phyloP scores from a whole-genome alignment of 2,797 vertebrate species.

The Poecilia velifera region DNA sequence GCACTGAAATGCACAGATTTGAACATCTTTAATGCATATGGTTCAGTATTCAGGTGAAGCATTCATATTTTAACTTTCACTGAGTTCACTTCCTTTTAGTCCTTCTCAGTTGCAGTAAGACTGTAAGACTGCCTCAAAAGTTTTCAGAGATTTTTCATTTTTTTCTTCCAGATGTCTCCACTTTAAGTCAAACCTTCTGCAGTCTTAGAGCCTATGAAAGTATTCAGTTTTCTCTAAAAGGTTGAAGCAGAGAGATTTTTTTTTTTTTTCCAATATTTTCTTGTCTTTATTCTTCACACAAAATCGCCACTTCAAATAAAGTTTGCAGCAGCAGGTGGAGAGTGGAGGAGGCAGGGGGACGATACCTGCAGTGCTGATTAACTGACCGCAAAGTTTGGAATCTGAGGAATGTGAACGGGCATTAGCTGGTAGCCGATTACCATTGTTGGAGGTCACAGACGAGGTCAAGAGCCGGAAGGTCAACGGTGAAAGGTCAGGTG shows the following conservation, averaged over 20 bases:
- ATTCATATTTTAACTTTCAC: not conserved
- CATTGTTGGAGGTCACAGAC: constrained; percentile 45
- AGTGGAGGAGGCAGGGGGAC: constrained; percentile 18
- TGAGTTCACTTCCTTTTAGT: not conserved
- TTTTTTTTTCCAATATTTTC: not conserved
- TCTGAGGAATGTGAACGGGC: constrained; percentile 64
- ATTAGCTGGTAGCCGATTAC: constrained; percentile 76
- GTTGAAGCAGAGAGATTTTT: constrained; percentile 3
- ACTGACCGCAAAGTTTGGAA: constrained; percentile 46
- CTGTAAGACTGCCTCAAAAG: constrained; percentile 17
- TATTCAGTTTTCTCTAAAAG: not conserved
- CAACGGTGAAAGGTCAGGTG: constrained; percentile 64
- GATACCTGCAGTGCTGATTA: constrained; percentile 41
- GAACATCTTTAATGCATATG: not conserved
- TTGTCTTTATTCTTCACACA: not conserved
- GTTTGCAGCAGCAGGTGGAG: constrained; percentile 46
- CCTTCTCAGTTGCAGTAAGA: not conserved
- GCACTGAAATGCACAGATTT: not conserved
- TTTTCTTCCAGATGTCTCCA: constrained; percentile 26
- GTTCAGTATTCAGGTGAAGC: not conserved
- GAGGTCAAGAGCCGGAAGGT: constrained; percentile 68
- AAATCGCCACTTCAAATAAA: constrained; percentile 6
- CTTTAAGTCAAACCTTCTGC: constrained; percentile 10
- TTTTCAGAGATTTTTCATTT: constrained; percentile 13
- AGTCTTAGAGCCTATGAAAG: constrained; percentile 1